Conservation (phyloP, 2,113 vertebrate species). For the Takifugu bimaculatus region DNA sequence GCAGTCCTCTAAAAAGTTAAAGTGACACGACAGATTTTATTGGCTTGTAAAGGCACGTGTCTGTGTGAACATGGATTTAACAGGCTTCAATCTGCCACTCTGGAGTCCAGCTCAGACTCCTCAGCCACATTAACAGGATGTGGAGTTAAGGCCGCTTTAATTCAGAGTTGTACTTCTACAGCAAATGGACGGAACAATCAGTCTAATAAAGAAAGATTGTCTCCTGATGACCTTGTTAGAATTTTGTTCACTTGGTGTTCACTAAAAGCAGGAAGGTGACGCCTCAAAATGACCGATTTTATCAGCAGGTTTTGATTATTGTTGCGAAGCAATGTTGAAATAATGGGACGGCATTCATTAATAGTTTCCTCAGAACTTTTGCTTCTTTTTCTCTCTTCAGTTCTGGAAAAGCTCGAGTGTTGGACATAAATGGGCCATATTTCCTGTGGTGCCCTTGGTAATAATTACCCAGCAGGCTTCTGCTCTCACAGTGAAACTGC, state of each 20-base stretch:
- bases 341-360: too few relatives aligned
- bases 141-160: not conserved
- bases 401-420: too few relatives aligned
- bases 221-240: too few relatives aligned
- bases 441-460: not conserved
- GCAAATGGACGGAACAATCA: not conserved
- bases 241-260: too few relatives aligned
- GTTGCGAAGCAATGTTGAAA: too few relatives aligned
- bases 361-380: too few relatives aligned
- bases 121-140: not conserved
- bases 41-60: not conserved
- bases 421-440: not conserved
- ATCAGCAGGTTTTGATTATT: too few relatives aligned
- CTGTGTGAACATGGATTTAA: not conserved
- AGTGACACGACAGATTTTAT: not conserved
- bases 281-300: too few relatives aligned
- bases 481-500: not conserved
- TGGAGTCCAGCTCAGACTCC: not conserved
- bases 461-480: slow-evolving; percentile 1
- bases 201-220: too few relatives aligned
- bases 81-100: not conserved
- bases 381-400: too few relatives aligned
- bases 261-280: too few relatives aligned
- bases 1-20: not conserved
- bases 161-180: not conserved